Conservation (phyloP, 2,888 invertebrate species). For the Amblyteles armatorius region DNA sequence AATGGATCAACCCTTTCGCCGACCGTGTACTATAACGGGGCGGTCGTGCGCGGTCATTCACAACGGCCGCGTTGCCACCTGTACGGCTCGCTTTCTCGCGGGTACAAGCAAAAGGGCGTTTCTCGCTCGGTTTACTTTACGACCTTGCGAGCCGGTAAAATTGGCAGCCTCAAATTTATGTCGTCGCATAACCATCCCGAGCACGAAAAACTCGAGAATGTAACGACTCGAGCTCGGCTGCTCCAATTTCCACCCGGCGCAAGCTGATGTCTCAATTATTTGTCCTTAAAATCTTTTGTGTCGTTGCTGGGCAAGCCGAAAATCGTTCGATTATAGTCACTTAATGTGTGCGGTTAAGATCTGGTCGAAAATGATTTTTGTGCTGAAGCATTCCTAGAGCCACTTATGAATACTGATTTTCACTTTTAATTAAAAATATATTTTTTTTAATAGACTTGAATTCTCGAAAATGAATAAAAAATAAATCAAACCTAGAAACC, state of each 20-base stretch:
- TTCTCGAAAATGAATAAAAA: too few relatives aligned
- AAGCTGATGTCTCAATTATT: not conserved
- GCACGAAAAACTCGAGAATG: not conserved
- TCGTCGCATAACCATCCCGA: not conserved
- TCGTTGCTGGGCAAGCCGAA: too few relatives aligned
- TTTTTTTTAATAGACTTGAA: too few relatives aligned
- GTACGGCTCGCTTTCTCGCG: constrained; percentile 15
- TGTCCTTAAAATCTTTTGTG: not conserved
- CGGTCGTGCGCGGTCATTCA: constrained; percentile 50
- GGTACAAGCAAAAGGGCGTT: constrained; percentile 10
- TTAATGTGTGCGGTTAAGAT: too few relatives aligned
- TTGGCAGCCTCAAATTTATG: constrained; percentile 4
- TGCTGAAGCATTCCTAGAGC: too few relatives aligned
- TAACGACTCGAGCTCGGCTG: not conserved
- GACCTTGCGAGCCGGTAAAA: constrained; percentile 9
- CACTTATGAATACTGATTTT: too few relatives aligned
- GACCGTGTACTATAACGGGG: constrained; percentile 23
- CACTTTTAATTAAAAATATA: too few relatives aligned
- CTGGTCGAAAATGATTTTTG: too few relatives aligned
- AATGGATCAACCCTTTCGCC: constrained; percentile 69
- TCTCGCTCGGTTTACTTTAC: not conserved
- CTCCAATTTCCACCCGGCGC: not conserved
- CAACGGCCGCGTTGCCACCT: constrained; percentile 30
- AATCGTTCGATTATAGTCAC: too few relatives aligned
- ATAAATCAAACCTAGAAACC: too few relatives aligned